Conservation (phyloP, 2,888 invertebrate species). For the Pardosa pseudoannulata region DNA sequence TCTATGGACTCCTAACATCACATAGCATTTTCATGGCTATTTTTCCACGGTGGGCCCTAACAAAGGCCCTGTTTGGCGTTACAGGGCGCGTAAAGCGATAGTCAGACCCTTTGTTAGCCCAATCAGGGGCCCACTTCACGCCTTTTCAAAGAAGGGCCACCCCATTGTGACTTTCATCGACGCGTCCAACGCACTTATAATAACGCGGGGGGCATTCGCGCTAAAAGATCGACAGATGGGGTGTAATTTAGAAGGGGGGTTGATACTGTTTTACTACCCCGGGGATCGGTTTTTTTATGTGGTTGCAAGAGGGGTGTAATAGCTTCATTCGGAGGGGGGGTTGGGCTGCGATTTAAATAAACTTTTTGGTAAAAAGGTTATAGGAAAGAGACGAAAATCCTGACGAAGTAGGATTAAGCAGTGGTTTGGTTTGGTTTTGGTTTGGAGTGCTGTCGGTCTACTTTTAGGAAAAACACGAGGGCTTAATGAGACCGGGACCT, state of each 20-base stretch:
- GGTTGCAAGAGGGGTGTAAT: not conserved
- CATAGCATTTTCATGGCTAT: conserved; percentile 62
- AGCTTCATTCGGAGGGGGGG: no score
- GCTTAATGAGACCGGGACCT: no score
- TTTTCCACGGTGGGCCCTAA: conserved; percentile 45
- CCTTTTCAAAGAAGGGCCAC: conserved; percentile 58
- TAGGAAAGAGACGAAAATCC: no score
- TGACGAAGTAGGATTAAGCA: not conserved
- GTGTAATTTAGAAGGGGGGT: conserved; percentile 60
- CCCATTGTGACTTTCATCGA: conserved; percentile 49
- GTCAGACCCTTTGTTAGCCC: conserved; percentile 53
- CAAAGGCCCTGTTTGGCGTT: conserved; percentile 46
- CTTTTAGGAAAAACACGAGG: no score
- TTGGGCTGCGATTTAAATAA: no score
- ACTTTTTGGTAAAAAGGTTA: no score
- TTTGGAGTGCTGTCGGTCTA: no score
- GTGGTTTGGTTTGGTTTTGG: no score
- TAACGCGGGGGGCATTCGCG: not conserved
- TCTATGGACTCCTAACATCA: conserved; percentile 28
- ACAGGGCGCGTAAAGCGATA: conserved; percentile 53
- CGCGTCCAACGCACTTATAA: no score
- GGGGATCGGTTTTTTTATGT: no score
- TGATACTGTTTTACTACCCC: no score
- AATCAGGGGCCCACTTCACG: conserved; percentile 69
- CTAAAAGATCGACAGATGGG: conserved; percentile 65